Conservation (phyloP, 2,888 invertebrate genomes). For the Polietes domitor region DNA sequence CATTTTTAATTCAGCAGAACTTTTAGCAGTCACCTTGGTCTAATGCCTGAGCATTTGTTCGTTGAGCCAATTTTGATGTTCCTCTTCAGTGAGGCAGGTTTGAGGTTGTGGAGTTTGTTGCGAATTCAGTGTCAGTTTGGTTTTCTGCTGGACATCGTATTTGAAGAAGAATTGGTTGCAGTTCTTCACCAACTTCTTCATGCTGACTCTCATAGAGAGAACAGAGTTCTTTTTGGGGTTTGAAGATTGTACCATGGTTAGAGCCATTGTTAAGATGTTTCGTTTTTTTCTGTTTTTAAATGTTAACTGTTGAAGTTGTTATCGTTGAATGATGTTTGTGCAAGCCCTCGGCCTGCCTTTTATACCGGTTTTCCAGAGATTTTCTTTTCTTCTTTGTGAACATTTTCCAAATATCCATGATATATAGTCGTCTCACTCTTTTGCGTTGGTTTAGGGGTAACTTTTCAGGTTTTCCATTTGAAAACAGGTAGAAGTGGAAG, state of each 20-base stretch:
- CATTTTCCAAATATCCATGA: neutral
- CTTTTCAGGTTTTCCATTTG: neutral
- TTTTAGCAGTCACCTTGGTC: neutral
- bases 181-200: slow-evolving; percentile 69
- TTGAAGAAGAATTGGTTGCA: slow-evolving; percentile 70
- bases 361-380: slow-evolving; percentile 45
- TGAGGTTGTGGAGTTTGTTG: neutral
- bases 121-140: neutral
- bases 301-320: slow-evolving; percentile 26
- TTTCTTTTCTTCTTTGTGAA: too few relatives aligned
- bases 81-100: slow-evolving; percentile 69
- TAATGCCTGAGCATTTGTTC: slow-evolving; percentile 60
- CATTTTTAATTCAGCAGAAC: slow-evolving; percentile 37
- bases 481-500: too few relatives aligned
- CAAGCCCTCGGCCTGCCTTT: slow-evolving; percentile 9
- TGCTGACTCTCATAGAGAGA: slow-evolving; percentile 40
- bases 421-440: neutral
- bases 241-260: slow-evolving; percentile 1
- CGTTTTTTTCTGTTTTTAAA: slow-evolving; percentile 57
- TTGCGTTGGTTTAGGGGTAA: neutral
- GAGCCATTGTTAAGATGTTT: slow-evolving; percentile 35
- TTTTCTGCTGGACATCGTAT: slow-evolving; percentile 60
- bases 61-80: slow-evolving; percentile 73
- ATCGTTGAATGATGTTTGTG: slow-evolving; percentile 69
- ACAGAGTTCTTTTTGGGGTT: neutral